Evolutionary conservation across 2,113 vertebrate species (phyloP).

Genomic region (Pteropus alecto): DNA sequence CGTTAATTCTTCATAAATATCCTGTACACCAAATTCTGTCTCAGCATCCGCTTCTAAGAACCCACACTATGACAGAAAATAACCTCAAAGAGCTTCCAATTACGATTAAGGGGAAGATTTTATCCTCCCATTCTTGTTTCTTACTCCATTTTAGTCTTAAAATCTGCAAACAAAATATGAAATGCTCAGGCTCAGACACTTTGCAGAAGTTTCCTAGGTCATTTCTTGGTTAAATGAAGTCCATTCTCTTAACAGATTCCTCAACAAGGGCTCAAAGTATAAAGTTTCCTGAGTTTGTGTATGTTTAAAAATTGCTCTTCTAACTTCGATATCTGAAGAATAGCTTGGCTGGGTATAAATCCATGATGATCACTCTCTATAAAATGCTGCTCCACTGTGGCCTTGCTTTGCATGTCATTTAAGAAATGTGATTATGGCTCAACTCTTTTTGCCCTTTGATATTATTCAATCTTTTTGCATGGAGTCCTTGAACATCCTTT

Average conservation of each 20-base stretch:
- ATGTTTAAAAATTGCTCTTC: not conserved
- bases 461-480: not conserved
- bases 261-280: not conserved
- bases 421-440: not conserved
- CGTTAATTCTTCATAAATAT: conserved; percentile 8
- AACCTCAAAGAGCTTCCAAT: not conserved
- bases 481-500: not conserved
- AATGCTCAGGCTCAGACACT: not conserved
- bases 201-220: not conserved
- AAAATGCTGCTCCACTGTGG: not conserved
- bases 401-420: not conserved
- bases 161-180: not conserved
- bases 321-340: not conserved
- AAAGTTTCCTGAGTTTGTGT: not conserved
- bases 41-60: not conserved
- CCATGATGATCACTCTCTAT: not conserved
- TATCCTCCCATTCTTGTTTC: not conserved
- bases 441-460: not conserved
- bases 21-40: not conserved
- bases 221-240: not conserved
- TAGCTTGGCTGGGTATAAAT: not conserved
- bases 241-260: not conserved
- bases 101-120: not conserved
- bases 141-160: not conserved
- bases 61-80: not conserved